Evolutionary conservation across 2,113 vertebrate species (phyloP).

Genomic region (Tichodroma muraria): DNA sequence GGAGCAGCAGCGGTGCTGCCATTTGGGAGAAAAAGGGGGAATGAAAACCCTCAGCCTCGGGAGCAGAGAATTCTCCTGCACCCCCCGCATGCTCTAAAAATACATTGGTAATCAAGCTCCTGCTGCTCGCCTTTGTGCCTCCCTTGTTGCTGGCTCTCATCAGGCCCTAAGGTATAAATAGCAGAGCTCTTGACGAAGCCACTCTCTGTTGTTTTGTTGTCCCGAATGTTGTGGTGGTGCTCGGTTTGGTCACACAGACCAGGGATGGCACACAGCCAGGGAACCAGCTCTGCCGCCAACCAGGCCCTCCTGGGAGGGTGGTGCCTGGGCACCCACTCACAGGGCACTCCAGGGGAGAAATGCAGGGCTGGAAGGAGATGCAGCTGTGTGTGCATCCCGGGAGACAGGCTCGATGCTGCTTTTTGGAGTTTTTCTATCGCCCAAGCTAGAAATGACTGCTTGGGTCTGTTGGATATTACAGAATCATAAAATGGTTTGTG

Average conservation of each 20-base stretch:
- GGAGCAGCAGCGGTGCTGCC: conserved; percentile 16
- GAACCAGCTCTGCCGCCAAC: background rate
- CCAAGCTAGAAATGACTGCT: background rate
- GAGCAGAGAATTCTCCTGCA: conserved; percentile 41
- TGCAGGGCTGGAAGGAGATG: background rate
- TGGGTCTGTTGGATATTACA: background rate
- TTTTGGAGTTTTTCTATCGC: background rate
- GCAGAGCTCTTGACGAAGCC: background rate
- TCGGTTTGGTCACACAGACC: background rate
- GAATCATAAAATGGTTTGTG: background rate
- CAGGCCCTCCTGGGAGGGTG: background rate
- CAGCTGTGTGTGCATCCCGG: fast-evolving
- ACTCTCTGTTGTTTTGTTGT: background rate
- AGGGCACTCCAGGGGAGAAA: fast-evolving
- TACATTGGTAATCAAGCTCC: conserved; percentile 47
- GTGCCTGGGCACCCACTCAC: fast-evolving
- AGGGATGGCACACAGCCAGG: background rate
- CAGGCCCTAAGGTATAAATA: conserved; percentile 50
- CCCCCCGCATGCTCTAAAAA: conserved; percentile 48
- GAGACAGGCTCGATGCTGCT: background rate
- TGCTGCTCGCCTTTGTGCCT: conserved; percentile 31
- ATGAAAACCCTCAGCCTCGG: background rate
- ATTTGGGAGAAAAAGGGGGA: background rate
- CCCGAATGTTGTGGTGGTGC: background rate
- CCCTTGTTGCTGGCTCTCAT: conserved; percentile 13